Percentiles rank a stretch among this genome's conserved stretches.
Conservation (phyloP, 2,113 vertebrate species). For the Porphyrio hochstetteri region DNA sequence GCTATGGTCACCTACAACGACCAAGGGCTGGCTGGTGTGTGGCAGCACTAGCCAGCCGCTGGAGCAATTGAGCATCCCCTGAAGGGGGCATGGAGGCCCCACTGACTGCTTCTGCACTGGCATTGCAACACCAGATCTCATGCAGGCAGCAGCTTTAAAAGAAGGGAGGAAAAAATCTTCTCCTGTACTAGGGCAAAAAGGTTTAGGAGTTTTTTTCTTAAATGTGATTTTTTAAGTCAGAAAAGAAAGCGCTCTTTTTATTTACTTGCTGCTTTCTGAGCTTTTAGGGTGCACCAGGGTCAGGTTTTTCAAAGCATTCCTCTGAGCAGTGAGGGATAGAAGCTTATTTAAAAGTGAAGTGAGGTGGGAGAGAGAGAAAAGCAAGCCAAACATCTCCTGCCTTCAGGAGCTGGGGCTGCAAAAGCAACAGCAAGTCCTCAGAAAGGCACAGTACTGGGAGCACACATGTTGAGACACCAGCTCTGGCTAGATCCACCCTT, state of each 20-base stretch:
- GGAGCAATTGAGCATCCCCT: neutral
- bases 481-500: neutral
- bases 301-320: constrained; percentile 35
- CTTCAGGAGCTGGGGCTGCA: neutral
- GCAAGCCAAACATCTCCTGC: neutral
- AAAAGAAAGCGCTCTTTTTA: constrained; percentile 18
- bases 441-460: neutral
- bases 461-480: neutral
- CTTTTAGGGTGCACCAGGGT: neutral
- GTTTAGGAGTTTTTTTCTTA: neutral
- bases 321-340: neutral
- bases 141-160: neutral
- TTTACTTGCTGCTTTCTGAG: constrained; percentile 48
- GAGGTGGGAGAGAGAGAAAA: neutral
- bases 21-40: neutral
- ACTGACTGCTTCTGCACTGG: neutral
- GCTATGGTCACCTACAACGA: neutral
- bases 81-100: neutral
- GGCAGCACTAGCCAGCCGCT: neutral
- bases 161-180: neutral
- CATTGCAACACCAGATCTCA: neutral
- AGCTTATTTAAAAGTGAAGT: neutral
- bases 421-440: neutral
- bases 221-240: neutral
- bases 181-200: neutral